Conservation (phyloP, 2,888 invertebrate genomes). For the Entomobrya proxima region DNA sequence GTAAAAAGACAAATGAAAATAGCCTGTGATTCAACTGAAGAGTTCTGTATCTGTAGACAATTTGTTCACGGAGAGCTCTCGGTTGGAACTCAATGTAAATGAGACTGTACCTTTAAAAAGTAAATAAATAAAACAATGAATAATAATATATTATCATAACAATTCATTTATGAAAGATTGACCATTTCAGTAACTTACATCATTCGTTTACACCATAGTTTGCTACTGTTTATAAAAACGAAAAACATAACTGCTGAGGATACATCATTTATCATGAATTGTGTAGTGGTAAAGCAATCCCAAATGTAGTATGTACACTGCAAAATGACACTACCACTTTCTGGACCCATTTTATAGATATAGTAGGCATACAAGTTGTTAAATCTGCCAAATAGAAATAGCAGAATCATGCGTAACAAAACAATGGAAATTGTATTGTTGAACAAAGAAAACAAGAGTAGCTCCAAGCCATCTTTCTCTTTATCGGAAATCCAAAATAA, state of each 20-base stretch:
- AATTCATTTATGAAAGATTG: not conserved
- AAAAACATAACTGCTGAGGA: conserved; percentile 10
- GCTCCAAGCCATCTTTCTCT: conserved; percentile 39
- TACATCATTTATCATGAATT: not conserved
- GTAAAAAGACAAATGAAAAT: not conserved
- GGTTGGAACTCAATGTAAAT: not conserved
- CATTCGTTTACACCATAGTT: conserved; percentile 34
- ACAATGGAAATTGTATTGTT: not conserved
- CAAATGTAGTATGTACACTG: not conserved
- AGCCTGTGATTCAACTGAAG: conserved; percentile 34
- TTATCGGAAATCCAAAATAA: conserved; percentile 27
- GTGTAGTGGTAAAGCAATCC: not conserved
- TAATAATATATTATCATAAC: not conserved
- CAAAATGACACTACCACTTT: not conserved
- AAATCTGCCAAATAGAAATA: not conserved
- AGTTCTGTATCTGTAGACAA: not conserved
- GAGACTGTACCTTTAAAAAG: not conserved
- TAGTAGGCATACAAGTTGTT: conserved; percentile 46
- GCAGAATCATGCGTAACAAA: not conserved
- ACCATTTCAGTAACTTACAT: conserved; percentile 11
- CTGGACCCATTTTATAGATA: not conserved
- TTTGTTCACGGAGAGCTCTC: not conserved
- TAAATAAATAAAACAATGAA: not conserved
- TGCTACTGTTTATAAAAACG: conserved; percentile 3
- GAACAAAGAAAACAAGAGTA: not conserved